A percentile compares a stretch with the other conserved stretches of the same genome.
Conservation (phyloP, 1,140 invertebrate genomes). For the Drosophila sturtevanti region DNA sequence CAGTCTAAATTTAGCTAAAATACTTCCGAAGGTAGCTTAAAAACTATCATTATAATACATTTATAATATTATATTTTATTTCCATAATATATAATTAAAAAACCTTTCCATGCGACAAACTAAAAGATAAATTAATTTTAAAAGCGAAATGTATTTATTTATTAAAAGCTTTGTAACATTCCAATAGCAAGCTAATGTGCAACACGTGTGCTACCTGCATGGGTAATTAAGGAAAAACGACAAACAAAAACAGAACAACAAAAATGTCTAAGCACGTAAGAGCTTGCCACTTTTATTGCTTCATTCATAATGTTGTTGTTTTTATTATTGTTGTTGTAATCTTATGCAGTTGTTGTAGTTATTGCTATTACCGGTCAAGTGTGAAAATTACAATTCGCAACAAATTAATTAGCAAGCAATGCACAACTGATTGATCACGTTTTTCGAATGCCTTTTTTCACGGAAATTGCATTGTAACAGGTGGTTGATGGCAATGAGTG, state of each 20-base stretch:
- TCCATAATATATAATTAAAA: no score
- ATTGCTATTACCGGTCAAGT: constrained; percentile 37
- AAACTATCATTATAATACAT: no score
- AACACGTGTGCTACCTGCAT: constrained; percentile 60
- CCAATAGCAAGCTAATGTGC: constrained; percentile 48
- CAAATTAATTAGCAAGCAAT: constrained; percentile 64
- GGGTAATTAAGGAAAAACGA: constrained; percentile 39
- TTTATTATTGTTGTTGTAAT: constrained; percentile 32
- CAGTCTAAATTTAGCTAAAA: no score
- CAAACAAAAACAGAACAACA: constrained; percentile 3
- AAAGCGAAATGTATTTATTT: no score
- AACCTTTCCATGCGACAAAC: no score
- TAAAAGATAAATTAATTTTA: no score
- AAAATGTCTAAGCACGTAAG: constrained; percentile 19
- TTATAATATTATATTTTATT: no score
- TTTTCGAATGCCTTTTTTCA: constrained; percentile 23
- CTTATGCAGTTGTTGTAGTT: constrained; percentile 5
- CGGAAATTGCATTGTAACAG: neutral
- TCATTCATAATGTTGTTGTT: constrained; percentile 31
- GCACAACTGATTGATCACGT: constrained; percentile 45
- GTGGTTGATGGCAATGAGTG: constrained; percentile 8
- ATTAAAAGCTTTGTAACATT: constrained; percentile 20
- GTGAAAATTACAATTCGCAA: constrained; percentile 58
- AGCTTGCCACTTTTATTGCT: constrained; percentile 51
- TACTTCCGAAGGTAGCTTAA: no score